A percentile compares a stretch with the other conserved stretches of the same genome.
phyloP scores from a whole-genome alignment of 35 echinoderm and acorn worm genomes.

The Lytechinus variegatus region DNA sequence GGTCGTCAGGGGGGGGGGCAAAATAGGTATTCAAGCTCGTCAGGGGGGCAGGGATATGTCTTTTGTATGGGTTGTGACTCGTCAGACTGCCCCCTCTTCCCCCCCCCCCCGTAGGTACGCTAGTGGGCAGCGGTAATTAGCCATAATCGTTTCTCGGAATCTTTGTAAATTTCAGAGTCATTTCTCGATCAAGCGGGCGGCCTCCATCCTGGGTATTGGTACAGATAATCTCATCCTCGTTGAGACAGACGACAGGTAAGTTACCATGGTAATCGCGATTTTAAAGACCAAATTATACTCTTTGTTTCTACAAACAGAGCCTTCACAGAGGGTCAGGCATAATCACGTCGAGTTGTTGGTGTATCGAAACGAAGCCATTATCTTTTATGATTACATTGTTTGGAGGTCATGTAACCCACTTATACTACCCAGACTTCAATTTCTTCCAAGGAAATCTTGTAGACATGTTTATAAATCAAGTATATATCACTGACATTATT shows the following conservation, averaged over 20 bases:
- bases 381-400: too few relatives aligned
- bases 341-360: too few relatives aligned
- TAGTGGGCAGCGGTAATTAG: neutral
- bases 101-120: too few relatives aligned
- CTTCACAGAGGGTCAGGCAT: too few relatives aligned
- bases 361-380: too few relatives aligned
- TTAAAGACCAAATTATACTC: neutral
- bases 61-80: too few relatives aligned
- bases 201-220: slow-evolving; percentile 87
- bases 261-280: neutral
- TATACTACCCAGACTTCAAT: neutral
- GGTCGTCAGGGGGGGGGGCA: too few relatives aligned
- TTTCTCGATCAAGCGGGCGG: slow-evolving; percentile 84
- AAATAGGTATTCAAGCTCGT: too few relatives aligned
- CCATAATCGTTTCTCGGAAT: neutral
- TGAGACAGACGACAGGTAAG: slow-evolving; percentile 82
- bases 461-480: neutral
- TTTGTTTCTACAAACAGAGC: neutral
- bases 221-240: slow-evolving; percentile 87
- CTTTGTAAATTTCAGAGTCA: slow-evolving; percentile 71
- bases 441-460: neutral
- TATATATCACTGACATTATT: neutral
- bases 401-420: neutral
- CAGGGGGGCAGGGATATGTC: too few relatives aligned
- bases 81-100: too few relatives aligned